Percentiles rank a stretch among this genome's conserved stretches.
Evolutionary conservation across 1,140 invertebrate species (phyloP).

Genomic region (Charaxes varanes): DNA sequence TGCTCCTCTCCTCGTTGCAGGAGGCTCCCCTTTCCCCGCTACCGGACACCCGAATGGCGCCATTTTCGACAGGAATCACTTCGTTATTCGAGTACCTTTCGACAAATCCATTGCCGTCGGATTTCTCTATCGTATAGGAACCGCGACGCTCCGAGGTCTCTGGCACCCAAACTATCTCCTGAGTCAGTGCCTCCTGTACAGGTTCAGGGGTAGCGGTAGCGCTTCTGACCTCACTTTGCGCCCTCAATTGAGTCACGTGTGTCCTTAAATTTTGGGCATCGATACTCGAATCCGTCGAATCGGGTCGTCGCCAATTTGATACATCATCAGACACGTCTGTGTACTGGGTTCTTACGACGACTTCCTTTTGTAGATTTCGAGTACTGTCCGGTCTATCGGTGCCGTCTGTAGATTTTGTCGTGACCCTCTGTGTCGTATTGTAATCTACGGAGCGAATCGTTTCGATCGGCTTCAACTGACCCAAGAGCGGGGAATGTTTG

Average conservation of each 20-base stretch:
- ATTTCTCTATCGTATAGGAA: constrained; percentile 61
- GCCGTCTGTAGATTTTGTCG: constrained; percentile 2
- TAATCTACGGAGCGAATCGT: constrained; percentile 19
- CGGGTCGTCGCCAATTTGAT: constrained; percentile 1
- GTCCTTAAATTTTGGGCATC: constrained; percentile 30
- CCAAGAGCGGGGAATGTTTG: constrained; percentile 88
- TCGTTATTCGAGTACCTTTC: constrained; percentile 53
- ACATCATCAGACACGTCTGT: background rate
- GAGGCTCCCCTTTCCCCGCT: constrained; percentile 43
- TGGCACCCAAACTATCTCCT: constrained; percentile 64
- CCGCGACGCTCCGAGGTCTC: constrained; percentile 48
- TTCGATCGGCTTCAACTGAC: constrained; percentile 70
- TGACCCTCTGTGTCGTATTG: constrained; percentile 18
- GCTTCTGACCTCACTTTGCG: constrained; percentile 47
- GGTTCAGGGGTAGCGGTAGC: constrained; percentile 53
- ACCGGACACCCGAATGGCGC: constrained; percentile 34
- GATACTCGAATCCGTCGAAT: constrained; percentile 22
- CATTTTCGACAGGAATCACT: constrained; percentile 50
- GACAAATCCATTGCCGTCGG: constrained; percentile 37
- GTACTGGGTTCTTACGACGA: constrained; percentile 3
- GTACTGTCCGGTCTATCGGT: background rate
- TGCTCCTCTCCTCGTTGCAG: constrained; percentile 35
- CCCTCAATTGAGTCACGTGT: constrained; percentile 46
- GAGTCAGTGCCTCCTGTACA: constrained; percentile 48
- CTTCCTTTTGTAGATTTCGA: constrained; percentile 1